phyloP scores from a whole-genome alignment of 2,797 vertebrate species.

The Poliocrania exsul region DNA sequence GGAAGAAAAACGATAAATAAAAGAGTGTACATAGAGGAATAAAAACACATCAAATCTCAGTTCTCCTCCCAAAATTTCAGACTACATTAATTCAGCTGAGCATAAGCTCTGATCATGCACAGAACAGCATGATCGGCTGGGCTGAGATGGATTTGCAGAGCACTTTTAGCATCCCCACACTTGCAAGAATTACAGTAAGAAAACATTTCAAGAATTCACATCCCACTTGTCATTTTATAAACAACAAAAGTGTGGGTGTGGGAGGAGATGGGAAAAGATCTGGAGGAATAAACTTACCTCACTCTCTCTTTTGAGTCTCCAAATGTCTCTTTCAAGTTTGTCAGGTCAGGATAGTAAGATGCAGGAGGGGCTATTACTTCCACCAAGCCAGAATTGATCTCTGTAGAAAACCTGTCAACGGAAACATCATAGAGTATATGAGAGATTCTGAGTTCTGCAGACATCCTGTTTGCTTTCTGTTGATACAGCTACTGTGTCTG shows the following conservation, averaged over 20 bases:
- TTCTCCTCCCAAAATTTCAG: neutral
- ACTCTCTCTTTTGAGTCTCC: constrained; percentile 97
- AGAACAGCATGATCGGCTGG: neutral
- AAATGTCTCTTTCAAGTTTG: constrained; percentile 95
- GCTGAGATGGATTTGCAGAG: neutral
- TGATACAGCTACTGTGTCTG: neutral
- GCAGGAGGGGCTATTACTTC: constrained; percentile 96
- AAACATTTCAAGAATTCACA: constrained; percentile 57
- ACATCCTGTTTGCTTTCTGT: neutral
- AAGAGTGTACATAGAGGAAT: neutral
- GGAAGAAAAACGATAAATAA: neutral
- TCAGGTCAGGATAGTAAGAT: constrained; percentile 93
- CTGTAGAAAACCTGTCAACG: constrained; percentile 88
- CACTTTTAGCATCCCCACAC: neutral
- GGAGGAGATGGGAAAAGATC: neutral
- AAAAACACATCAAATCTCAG: neutral
- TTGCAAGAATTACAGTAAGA: constrained; percentile 37
- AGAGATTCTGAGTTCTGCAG: neutral
- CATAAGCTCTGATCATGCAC: neutral
- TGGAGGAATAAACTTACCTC: constrained; percentile 79
- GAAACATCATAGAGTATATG: constrained; percentile 18
- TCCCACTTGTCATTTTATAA: constrained; percentile 34
- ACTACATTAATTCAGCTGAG: neutral
- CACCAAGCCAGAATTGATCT: constrained; percentile 92
- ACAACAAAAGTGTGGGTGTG: neutral